phyloP scores from a whole-genome alignment of 1,140 invertebrate genomes.

The Ptiloglossa arizonensis region DNA sequence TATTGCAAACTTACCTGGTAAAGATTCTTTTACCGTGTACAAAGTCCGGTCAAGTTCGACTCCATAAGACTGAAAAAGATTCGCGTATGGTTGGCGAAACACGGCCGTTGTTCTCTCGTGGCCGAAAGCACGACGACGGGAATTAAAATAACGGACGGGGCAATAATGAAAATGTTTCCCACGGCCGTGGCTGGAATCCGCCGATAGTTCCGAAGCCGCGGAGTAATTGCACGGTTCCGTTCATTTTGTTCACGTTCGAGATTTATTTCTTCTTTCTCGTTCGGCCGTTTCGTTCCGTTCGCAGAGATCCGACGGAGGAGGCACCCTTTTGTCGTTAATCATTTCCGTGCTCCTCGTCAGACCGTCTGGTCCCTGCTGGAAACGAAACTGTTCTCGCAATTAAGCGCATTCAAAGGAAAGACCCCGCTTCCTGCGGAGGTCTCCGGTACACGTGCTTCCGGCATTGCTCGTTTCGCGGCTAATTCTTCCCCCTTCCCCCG shows the following conservation, averaged over 20 bases:
- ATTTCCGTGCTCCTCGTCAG: slow-evolving; percentile 67
- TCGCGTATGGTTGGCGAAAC: too few species aligned
- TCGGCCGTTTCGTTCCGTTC: slow-evolving; percentile 30
- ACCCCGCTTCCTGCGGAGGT: slow-evolving; percentile 42
- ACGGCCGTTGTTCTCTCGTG: too few species aligned
- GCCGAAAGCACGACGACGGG: background rate
- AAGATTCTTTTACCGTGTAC: too few species aligned
- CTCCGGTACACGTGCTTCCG: slow-evolving; percentile 61
- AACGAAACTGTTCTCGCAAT: slow-evolving; percentile 70
- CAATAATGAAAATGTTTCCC: slow-evolving; percentile 26
- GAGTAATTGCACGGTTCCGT: slow-evolving; percentile 50
- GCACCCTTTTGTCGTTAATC: slow-evolving; percentile 70
- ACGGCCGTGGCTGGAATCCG: background rate
- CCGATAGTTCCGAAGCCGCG: slow-evolving; percentile 27
- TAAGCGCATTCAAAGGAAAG: slow-evolving; percentile 68
- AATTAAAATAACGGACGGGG: background rate
- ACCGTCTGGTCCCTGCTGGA: slow-evolving; percentile 47
- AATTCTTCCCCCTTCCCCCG: slow-evolving; percentile 33
- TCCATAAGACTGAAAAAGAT: too few species aligned
- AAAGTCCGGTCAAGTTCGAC: too few species aligned
- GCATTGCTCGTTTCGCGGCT: slow-evolving; percentile 57
- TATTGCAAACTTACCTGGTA: too few species aligned
- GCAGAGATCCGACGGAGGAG: slow-evolving; percentile 46
- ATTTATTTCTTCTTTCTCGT: slow-evolving; percentile 52
- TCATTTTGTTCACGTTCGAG: slow-evolving; percentile 54